Evolutionary conservation across 2,888 invertebrate genomes (phyloP), one percentile per base, ranked within the genome.

Genomic region (Euzetes globulus): DNA sequence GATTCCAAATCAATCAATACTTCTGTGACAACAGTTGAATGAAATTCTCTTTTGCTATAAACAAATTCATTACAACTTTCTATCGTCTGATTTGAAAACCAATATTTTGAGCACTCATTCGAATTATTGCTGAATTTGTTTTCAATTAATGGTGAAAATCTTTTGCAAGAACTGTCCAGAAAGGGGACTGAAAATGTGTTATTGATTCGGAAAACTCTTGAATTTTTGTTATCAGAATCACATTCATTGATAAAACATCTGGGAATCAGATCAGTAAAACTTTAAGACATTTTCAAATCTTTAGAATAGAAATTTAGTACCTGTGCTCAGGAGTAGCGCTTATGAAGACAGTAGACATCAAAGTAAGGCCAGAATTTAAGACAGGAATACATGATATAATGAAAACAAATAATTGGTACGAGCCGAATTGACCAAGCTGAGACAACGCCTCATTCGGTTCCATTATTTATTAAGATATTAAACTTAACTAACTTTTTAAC

Each of bases 1-100:
- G 29, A 45, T 68, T 68, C 19, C 68, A n/a, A 45, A 45, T 29
- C 13, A 45, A 7, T 68, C 68, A 68, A 60, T 60, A 73, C 73
- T 47, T 74, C 74, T 15, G 74, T 74, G 7, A 74, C 74, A 45
- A 74, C 25, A n/a, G 74, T 74, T 22, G 45, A 58, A 7, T 70
- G 33, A 55, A 74, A 70, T n/a, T 70, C 50, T 55, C 58, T 22
- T 37, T 74, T 45, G 29, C 71, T 45, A 37, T 47, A 74, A 45
- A 74, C 65, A 70, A 11, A 70, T 22, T 74, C 5, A 70, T 70
- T 47, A 73, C 73, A 73, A 33, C 33, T 60, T 29, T 37, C 27
- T 25, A 19, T 41, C 27, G 65, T 22, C 15, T 27, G 2, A 41
- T 73, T 73, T 41, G 60, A 63, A 33, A 73, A 73, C 60, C 41